Evolutionary conservation across 2,888 invertebrate genomes (phyloP).

Genomic region (Meliscaeva auricollis): DNA sequence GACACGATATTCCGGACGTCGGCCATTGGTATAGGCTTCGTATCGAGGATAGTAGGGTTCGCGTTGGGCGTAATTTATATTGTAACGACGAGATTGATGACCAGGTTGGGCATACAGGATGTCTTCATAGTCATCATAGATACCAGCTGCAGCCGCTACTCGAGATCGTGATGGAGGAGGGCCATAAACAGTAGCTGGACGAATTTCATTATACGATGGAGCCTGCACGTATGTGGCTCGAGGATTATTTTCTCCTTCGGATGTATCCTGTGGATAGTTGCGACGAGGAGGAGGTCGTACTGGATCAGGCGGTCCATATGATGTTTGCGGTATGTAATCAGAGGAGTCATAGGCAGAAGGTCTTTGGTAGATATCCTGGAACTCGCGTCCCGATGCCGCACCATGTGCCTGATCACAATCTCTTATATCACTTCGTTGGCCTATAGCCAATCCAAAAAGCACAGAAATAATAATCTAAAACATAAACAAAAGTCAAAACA

Average conservation of each 20-base stretch:
- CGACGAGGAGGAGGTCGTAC: constrained; percentile 32
- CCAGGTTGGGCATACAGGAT: constrained; percentile 41
- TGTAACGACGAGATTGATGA: constrained; percentile 48
- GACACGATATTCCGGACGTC: constrained; percentile 54
- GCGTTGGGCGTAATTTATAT: constrained; percentile 52
- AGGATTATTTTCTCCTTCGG: constrained; percentile 42
- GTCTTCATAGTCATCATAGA: constrained; percentile 68
- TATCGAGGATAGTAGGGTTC: constrained; percentile 60
- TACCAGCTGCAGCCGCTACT: constrained; percentile 66
- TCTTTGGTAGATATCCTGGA: constrained; percentile 58
- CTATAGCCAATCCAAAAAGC: constrained; percentile 42
- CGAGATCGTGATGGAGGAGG: constrained; percentile 60
- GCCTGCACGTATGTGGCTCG: constrained; percentile 12
- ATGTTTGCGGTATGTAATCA: constrained; percentile 54
- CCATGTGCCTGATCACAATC: constrained; percentile 58
- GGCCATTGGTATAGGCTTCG: constrained; percentile 21
- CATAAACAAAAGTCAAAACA: not conserved
- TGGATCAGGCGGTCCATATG: constrained; percentile 66
- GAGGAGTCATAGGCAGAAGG: constrained; percentile 40
- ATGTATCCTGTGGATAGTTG: constrained; percentile 47
- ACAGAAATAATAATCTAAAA: constrained; percentile 44
- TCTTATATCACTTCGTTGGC: constrained; percentile 43
- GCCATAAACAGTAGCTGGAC: constrained; percentile 57
- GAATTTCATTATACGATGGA: constrained; percentile 42
- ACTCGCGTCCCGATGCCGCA: constrained; percentile 43